Conservation (phyloP, 2,113 vertebrate genomes). For the Gymnorhina tibicen region DNA sequence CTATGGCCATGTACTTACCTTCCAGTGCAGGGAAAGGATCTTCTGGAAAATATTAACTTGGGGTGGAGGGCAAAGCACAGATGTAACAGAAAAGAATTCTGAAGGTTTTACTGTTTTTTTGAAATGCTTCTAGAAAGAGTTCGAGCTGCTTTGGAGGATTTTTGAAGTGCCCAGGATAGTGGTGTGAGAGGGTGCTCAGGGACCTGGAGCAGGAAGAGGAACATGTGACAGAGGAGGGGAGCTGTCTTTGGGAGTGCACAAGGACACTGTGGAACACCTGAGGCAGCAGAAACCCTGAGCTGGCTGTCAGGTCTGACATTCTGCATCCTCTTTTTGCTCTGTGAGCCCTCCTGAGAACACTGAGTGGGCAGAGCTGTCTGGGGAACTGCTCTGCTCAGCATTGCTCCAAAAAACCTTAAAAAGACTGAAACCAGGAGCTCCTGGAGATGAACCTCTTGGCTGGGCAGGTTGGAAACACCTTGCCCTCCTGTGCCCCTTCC, state of each 20-base stretch:
- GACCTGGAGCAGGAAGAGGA: neutral
- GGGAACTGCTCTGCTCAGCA: neutral
- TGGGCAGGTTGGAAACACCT: neutral
- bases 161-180: neutral
- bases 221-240: neutral
- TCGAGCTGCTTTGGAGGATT: neutral
- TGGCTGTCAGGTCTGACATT: neutral
- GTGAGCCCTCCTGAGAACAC: neutral
- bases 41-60: neutral
- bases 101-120: neutral
- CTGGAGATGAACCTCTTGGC: neutral
- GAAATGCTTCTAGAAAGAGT: neutral
- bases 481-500: neutral
- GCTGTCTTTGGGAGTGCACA: neutral
- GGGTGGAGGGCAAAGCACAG: neutral
- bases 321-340: neutral
- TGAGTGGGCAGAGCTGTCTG: neutral
- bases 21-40: neutral
- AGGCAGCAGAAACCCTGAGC: neutral
- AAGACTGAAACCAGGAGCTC: neutral
- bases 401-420: neutral
- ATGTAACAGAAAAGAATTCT: neutral
- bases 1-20: accelerated
- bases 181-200: neutral
- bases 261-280: neutral